These are phyloP conservation scores for Plagodis dolabraria DNA, from an alignment of 2,888 invertebrate genomes.

Conservation along the genomic window DNA sequence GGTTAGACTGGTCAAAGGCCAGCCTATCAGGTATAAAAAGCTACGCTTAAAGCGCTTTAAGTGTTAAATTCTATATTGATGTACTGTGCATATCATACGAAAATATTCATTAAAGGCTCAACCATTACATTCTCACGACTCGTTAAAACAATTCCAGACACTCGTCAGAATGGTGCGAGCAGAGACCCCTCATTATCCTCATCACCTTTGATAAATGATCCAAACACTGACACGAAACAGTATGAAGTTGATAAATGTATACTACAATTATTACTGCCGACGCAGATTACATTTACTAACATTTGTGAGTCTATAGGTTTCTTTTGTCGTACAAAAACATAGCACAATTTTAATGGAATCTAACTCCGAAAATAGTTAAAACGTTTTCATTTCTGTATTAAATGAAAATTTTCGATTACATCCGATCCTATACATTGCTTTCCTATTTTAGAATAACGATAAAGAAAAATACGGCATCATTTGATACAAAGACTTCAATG, in stretches of 20 bases:
- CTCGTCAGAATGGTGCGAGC: conserved; percentile 24
- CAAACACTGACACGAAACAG: conserved; percentile 53
- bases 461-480: conserved; percentile 22
- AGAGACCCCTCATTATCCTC: conserved; percentile 50
- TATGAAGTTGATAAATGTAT: conserved; percentile 60
- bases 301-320: background rate
- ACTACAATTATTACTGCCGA: conserved; percentile 45
- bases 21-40: too few relatives aligned
- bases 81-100: background rate
- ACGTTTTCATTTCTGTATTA: conserved; percentile 17
- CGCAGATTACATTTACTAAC: background rate
- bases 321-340: conserved; percentile 6
- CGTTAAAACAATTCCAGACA: conserved; percentile 29
- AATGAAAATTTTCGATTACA: conserved; percentile 11
- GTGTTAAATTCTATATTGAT: too few relatives aligned
- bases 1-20: too few relatives aligned
- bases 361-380: conserved; percentile 2
- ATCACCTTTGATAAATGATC: conserved; percentile 56
- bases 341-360: conserved; percentile 6
- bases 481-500: conserved; percentile 26
- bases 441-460: conserved; percentile 21
- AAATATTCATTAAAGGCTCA: conserved; percentile 25
- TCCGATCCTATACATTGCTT: conserved; percentile 11
- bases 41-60: too few relatives aligned
- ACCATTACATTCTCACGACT: conserved; percentile 22